Base-by-base conservation (phyloP, 2,797 vertebrate genomes). In the Coendou prehensilis region DNA sequence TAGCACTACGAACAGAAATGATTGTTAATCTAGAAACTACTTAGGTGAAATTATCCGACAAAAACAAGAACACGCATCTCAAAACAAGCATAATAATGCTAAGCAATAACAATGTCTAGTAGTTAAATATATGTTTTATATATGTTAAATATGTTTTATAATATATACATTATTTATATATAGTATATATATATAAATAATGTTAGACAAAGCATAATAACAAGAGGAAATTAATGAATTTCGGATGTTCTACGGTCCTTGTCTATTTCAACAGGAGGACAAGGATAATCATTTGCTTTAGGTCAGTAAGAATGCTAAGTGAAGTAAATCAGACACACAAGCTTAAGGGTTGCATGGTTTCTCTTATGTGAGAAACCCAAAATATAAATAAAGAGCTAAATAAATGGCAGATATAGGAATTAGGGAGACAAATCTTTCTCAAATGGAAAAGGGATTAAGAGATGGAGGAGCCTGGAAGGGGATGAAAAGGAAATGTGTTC, bases 221-320 rank as follows among this genome's bases (percentile, higher is more conserved):
- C 45, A 33, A 84, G 45, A 92, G 22, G 85, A 93, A 89, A 86
- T 86, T 81, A 75, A 52, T 89, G 18, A 61, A 81, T n/a, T 85
- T 88, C 22, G 7, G 8, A 41, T 45, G 22, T 26, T 45, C 22
- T 26, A 73, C 41, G 45, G 71, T 22, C 4, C 41, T 45, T 45
- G 41, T 73, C 20, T 73, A 26, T 73, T n/a, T 73, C 71, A 50
- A 76, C 41, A 89, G 45, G 22, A 91, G 9, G 6, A 82, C 52
- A 78, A 89, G 61, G 47, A 61, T 78, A 71, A 18, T 47, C 6
- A 85, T 80, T 92, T 64, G 15, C 50, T 85, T 89, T 28, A 85
- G 11, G 41, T 37, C 59, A 90, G 2, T 69, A 81, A 78, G 83
- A 84, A 73, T 26, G 20, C 13, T 76, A 45, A 47, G 41, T 75